Conservation (phyloP, 2,113 vertebrate species). For the Pedionomus torquatus region DNA sequence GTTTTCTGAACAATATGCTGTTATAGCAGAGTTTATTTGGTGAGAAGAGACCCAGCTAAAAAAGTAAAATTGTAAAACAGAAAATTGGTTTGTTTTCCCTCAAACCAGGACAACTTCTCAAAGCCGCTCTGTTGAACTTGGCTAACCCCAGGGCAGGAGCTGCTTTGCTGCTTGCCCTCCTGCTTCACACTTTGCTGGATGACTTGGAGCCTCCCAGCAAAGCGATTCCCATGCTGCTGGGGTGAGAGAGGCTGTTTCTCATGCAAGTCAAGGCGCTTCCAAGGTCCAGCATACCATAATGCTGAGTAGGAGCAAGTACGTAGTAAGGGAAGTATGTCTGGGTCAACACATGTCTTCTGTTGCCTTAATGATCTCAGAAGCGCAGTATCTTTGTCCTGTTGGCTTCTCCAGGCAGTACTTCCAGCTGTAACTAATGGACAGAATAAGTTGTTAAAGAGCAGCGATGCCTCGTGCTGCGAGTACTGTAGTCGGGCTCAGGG, state of each 20-base stretch:
- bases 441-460: background rate
- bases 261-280: conserved; percentile 50
- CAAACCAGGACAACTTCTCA: background rate
- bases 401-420: background rate
- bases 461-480: accelerated
- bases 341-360: conserved; percentile 65
- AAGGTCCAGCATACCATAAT: conserved; percentile 65
- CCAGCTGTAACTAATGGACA: background rate
- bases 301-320: conserved; percentile 60
- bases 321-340: conserved; percentile 70
- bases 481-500: background rate
- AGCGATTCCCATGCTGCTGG: conserved; percentile 46
- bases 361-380: conserved; percentile 62
- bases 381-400: conserved; percentile 24
- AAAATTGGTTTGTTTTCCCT: too few relatives aligned
- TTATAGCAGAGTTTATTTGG: too few relatives aligned
- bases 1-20: too few relatives aligned
- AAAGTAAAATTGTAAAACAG: too few relatives aligned
- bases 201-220: background rate
- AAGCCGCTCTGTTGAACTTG: background rate
- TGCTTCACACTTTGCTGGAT: background rate
- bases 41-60: too few relatives aligned
- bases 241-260: conserved; percentile 61
- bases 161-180: background rate
- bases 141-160: background rate